Percentiles rank a stretch among this genome's conserved stretches.
phyloP scores from a whole-genome alignment of 2,113 vertebrate genomes.

The Scytalopus superciliaris region DNA sequence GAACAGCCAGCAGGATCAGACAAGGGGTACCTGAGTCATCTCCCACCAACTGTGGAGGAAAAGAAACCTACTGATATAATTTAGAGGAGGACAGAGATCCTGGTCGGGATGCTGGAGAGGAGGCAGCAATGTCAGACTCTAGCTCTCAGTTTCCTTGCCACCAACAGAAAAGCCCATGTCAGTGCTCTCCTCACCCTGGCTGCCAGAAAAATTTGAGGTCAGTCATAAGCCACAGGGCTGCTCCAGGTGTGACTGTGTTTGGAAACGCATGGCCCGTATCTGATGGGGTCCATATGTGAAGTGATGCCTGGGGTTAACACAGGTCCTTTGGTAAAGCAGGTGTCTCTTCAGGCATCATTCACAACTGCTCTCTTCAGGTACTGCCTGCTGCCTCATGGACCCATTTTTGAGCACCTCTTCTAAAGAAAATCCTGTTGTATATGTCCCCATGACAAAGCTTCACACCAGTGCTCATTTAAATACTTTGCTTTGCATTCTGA shows the following conservation, averaged over 20 bases:
- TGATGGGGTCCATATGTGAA: background rate
- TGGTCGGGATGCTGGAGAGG: background rate
- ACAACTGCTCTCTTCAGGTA: background rate
- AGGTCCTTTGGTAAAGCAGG: too few species aligned
- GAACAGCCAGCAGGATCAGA: background rate
- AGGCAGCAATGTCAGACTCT: background rate
- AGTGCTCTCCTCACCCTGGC: fast-evolving
- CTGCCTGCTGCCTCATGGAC: background rate
- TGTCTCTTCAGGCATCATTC: background rate
- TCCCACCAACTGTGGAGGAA: background rate
- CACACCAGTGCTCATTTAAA: fast-evolving
- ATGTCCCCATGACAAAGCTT: background rate
- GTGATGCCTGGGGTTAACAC: background rate
- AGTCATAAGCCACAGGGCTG: background rate
- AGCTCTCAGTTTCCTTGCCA: fast-evolving
- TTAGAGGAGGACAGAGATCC: background rate
- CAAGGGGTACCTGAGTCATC: background rate
- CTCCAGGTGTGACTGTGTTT: background rate
- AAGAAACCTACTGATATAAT: background rate
- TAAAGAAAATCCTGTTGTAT: background rate
- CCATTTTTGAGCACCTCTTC: background rate
- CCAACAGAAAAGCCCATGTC: background rate
- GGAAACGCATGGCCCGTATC: fast-evolving
- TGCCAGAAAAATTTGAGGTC: background rate
- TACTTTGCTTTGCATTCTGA: background rate